Evolutionary conservation across 2,797 vertebrate genomes (phyloP).

Genomic region (Esox lucius): DNA sequence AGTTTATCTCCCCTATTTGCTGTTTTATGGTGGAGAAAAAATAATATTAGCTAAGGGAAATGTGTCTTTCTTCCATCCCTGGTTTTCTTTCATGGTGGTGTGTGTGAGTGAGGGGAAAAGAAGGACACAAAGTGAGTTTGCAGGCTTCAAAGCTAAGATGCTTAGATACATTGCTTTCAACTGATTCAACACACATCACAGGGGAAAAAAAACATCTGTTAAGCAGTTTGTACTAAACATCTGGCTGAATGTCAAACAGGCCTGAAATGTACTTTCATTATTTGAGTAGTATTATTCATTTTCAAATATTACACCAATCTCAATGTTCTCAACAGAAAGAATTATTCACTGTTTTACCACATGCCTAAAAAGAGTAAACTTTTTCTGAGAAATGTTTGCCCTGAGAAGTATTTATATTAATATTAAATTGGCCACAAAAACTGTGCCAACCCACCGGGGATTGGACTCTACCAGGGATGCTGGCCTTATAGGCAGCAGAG

Average conservation of each 20-base stretch:
- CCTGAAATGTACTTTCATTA: constrained; percentile 39
- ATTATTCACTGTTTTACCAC: too few species aligned
- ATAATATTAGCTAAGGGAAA: constrained; percentile 26
- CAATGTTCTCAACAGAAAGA: neutral
- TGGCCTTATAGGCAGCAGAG: too few species aligned
- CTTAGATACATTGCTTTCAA: constrained; percentile 22
- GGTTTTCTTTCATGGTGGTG: constrained; percentile 25
- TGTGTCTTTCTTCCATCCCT: constrained; percentile 26
- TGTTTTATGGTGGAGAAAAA: constrained; percentile 30
- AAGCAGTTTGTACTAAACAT: constrained; percentile 41
- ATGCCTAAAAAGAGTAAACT: too few species aligned
- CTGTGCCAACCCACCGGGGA: too few species aligned
- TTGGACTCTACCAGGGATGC: too few species aligned
- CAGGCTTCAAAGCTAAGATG: constrained; percentile 23
- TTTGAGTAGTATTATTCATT: constrained; percentile 28
- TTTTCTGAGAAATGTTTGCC: too few species aligned
- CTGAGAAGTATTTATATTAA: too few species aligned
- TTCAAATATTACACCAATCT: constrained; percentile 23
- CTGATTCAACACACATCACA: constrained; percentile 42
- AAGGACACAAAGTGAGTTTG: neutral
- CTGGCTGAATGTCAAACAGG: constrained; percentile 32
- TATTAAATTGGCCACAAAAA: too few species aligned
- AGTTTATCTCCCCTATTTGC: constrained; percentile 42
- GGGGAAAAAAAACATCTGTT: constrained; percentile 51
- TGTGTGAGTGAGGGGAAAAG: neutral